A percentile compares a stretch with the other conserved stretches of the same genome.
Conservation (phyloP, 1,140 invertebrate genomes). For the Ephestia elutella region DNA sequence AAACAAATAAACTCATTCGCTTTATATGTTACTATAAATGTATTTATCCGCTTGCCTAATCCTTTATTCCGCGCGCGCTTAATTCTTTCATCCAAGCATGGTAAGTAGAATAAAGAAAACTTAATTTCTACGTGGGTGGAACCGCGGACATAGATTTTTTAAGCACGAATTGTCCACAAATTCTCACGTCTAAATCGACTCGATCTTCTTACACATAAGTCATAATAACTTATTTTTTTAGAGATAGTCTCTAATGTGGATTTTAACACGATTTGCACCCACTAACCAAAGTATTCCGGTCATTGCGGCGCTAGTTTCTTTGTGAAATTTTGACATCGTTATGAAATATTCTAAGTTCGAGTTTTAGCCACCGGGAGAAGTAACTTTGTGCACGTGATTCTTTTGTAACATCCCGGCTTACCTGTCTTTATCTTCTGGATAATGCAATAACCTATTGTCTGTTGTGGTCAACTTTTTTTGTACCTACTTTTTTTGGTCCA, state of each 20-base stretch:
- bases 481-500: neutral
- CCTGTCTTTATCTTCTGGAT: neutral
- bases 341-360: neutral
- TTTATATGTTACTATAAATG: too few species aligned
- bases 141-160: neutral
- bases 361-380: neutral
- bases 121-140: neutral
- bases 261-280: slow-evolving; percentile 1
- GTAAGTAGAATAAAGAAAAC: too few species aligned
- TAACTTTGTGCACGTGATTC: neutral
- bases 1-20: too few species aligned
- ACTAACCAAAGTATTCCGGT: neutral
- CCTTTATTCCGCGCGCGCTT: too few species aligned
- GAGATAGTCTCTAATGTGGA: slow-evolving; percentile 17
- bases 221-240: slow-evolving; percentile 23
- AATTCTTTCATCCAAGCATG: too few species aligned
- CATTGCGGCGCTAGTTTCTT: neutral
- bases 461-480: slow-evolving; percentile 1
- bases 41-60: too few species aligned
- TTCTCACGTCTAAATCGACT: slow-evolving; percentile 58
- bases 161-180: slow-evolving; percentile 9
- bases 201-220: slow-evolving; percentile 43
- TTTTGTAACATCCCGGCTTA: slow-evolving; percentile 5
- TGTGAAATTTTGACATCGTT: neutral
- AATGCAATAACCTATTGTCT: slow-evolving; percentile 4